These are phyloP conservation scores for Salvelinus alpinus DNA, from an alignment of 2,113 vertebrate species.

Conservation along the genomic window DNA sequence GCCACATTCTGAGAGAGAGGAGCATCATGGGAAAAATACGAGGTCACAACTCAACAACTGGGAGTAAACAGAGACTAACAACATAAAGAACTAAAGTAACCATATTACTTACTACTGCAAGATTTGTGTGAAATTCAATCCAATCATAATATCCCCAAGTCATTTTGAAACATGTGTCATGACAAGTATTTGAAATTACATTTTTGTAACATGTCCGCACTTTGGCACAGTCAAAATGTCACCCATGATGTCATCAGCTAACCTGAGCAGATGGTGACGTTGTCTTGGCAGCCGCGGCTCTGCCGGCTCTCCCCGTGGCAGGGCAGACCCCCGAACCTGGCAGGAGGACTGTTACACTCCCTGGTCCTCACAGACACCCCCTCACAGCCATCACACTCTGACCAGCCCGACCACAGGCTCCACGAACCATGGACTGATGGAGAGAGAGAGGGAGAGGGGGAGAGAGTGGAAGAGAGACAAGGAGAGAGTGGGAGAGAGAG, in stretches of 20 bases:
- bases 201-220: no score
- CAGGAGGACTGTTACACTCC: slow-evolving; percentile 75
- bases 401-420: slow-evolving; percentile 82
- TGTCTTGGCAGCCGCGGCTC: slow-evolving; percentile 76
- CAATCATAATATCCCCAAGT: neutral
- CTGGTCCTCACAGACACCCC: slow-evolving; percentile 74
- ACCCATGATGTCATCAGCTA: slow-evolving; percentile 4
- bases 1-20: slow-evolving; percentile 70
- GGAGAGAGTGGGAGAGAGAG: neutral
- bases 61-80: neutral
- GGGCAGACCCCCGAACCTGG: slow-evolving; percentile 77
- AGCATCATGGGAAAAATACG: neutral
- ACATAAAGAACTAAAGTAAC: neutral
- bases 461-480: neutral
- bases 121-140: no score
- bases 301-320: slow-evolving; percentile 77
- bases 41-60: neutral
- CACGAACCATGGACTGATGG: slow-evolving; percentile 79
- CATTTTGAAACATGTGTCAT: no score
- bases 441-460: neutral
- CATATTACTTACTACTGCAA: no score
- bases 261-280: slow-evolving; percentile 77
- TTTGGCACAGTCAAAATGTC: neutral
- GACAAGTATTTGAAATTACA: no score
- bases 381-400: slow-evolving; percentile 71